Base-by-base conservation (phyloP, 2,113 vertebrate genomes). In the Propithecus coquereli region DNA sequence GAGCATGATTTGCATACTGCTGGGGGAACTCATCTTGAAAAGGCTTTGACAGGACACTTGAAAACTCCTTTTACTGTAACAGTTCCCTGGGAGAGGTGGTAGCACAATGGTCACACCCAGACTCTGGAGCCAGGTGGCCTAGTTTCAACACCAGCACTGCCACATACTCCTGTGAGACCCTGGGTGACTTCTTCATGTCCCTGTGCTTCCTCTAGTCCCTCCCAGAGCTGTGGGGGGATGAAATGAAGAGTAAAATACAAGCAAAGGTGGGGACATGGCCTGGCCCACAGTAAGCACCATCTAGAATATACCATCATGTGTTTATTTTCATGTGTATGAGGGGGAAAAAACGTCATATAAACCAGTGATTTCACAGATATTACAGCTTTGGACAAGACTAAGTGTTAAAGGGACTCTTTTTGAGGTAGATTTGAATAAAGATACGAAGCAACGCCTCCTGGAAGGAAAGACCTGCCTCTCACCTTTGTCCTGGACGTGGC, bases 121-220 rank as follows among this genome's bases (percentile, higher is more conserved):
- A 54, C 54, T 37, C 59, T 54, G 54, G 66, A 25, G 74, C 34
- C 3, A 0, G 37, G 34, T 2, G 9, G 40, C 47, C 68, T 25
- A 1, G 52, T 82, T 23, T 43, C 34, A 20, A 77, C 16, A 17
- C 71, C 82, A 77, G 45, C 5, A 34, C 17, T 6, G 27, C 57
- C 87, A 63, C 34, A 18, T 30, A 14, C 43, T n/a, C 14, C 63
- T 6, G 1, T 5, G 22, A 54, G 13, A 50, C 11, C 63, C 10
- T 30, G 43, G 66, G 2, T 40, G 47, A 16, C 22, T 40, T 37
- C 52, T 20, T 54, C 13, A 3, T 3, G 13, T 82, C 74, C 34
- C 17, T 14, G 40, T 0, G 27, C 23, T 43, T 11, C 25, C 23
- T 13, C 10, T 0, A 2, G 27, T 5, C 0, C 13, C 11, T 43